phyloP scores from a whole-genome alignment of 2,797 vertebrate genomes.

The Streptopelia turtur region DNA sequence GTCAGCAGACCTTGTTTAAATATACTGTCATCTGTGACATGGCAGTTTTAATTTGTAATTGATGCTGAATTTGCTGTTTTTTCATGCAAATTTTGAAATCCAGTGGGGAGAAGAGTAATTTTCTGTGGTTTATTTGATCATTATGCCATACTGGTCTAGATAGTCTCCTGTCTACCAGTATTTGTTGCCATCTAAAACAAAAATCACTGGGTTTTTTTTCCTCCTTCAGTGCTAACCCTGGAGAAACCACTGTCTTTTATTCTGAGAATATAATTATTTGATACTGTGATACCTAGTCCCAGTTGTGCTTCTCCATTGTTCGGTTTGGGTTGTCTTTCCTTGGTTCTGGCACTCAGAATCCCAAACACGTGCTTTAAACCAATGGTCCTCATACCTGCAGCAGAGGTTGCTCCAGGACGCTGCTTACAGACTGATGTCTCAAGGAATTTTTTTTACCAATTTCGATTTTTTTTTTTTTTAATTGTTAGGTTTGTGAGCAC shows the following conservation, averaged over 20 bases:
- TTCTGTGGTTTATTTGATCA: background rate
- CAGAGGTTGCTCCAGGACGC: background rate
- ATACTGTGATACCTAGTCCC: background rate
- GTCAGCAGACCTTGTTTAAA: background rate
- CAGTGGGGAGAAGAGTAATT: background rate
- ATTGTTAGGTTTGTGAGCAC: background rate
- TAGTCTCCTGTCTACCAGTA: background rate
- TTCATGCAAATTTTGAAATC: background rate
- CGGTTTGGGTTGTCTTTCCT: background rate
- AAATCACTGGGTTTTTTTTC: accelerated
- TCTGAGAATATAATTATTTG: background rate
- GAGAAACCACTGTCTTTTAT: background rate
- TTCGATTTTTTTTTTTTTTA: too few species aligned
- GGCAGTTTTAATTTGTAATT: background rate
- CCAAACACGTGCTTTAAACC: background rate
- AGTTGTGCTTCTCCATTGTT: background rate
- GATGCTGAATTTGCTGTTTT: background rate
- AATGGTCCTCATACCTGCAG: background rate
- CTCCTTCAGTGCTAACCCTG: background rate
- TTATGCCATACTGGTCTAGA: background rate
- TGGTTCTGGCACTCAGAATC: background rate
- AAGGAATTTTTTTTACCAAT: background rate
- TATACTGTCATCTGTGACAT: background rate
- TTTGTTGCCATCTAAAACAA: background rate
- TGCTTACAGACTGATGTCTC: background rate